A percentile compares a stretch with the other conserved stretches of the same genome.
Conservation (phyloP, 2,797 vertebrate genomes). For the Todus mexicanus region DNA sequence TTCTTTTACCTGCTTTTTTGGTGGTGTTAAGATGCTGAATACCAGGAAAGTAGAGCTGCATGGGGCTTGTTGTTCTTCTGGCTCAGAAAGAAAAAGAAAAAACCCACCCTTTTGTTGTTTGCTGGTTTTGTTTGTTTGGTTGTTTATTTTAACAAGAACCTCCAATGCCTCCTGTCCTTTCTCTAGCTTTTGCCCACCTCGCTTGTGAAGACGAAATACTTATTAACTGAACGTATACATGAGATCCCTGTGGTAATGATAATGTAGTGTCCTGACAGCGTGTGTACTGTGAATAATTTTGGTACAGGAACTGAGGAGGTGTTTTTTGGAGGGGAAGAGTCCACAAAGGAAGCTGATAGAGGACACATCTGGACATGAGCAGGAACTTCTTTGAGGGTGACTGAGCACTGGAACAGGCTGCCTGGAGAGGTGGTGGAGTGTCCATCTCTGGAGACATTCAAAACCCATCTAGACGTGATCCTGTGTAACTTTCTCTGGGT, state of each 20-base stretch:
- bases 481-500: too few species aligned
- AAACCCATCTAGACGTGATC: too few species aligned
- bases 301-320: not conserved
- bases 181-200: not conserved
- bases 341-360: not conserved
- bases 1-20: not conserved
- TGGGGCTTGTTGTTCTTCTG: not conserved
- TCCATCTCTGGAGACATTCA: too few species aligned
- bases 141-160: not conserved
- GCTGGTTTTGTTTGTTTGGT: too few species aligned
- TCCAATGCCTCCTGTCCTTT: not conserved
- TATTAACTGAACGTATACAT: not conserved
- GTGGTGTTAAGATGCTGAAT: not conserved
- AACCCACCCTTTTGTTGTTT: not conserved
- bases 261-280: not conserved
- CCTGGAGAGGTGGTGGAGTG: too few species aligned
- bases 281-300: not conserved
- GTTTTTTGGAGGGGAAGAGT: fast-evolving
- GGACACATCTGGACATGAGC: too few species aligned
- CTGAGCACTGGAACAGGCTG: too few species aligned
- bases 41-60: not conserved
- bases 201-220: not conserved
- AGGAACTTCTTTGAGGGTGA: too few species aligned
- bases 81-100: not conserved
- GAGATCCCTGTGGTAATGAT: not conserved